A percentile compares a stretch with the other conserved stretches of the same genome.
Conservation (phyloP, 2,888 invertebrate genomes). For the Rhingia campestris region DNA sequence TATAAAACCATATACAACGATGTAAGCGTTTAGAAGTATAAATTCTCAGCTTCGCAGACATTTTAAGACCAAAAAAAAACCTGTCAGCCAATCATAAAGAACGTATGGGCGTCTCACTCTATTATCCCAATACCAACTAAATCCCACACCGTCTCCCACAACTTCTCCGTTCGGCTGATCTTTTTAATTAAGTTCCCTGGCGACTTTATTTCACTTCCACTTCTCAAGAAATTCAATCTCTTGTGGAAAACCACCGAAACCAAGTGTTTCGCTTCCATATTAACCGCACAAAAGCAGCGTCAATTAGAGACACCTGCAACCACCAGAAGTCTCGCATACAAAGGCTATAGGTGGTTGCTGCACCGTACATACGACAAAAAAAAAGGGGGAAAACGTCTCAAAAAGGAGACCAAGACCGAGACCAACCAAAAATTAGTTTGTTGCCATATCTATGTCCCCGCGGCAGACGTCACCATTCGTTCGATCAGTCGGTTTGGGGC, state of each 20-base stretch:
- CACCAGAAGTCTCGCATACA: not conserved
- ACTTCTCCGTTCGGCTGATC: not conserved
- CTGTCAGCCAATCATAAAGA: too few relatives aligned
- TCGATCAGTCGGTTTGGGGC: constrained; percentile 7
- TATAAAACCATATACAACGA: too few relatives aligned
- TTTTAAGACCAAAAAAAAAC: too few relatives aligned
- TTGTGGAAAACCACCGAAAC: constrained; percentile 36
- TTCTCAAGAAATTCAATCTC: constrained; percentile 63
- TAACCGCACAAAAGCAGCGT: constrained; percentile 51
- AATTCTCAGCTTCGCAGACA: too few relatives aligned
- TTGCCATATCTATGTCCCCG: constrained; percentile 32
- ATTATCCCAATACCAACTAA: not conserved
- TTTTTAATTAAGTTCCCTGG: constrained; percentile 46
- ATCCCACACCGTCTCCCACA: not conserved
- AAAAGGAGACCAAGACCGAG: constrained; percentile 17
- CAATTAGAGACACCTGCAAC: constrained; percentile 71
- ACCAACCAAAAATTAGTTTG: constrained; percentile 63
- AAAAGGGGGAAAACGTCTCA: not conserved
- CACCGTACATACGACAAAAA: constrained; percentile 40
- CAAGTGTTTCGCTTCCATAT: constrained; percentile 54
- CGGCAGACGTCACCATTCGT: not conserved
- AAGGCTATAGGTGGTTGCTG: constrained; percentile 12
- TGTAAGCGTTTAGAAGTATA: too few relatives aligned
- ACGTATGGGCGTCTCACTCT: too few relatives aligned
- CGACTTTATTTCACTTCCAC: constrained; percentile 44